Percentiles rank a stretch among this genome's conserved stretches.
Evolutionary conservation across 1,140 invertebrate genomes (phyloP).

Genomic region (Samia ricini): DNA sequence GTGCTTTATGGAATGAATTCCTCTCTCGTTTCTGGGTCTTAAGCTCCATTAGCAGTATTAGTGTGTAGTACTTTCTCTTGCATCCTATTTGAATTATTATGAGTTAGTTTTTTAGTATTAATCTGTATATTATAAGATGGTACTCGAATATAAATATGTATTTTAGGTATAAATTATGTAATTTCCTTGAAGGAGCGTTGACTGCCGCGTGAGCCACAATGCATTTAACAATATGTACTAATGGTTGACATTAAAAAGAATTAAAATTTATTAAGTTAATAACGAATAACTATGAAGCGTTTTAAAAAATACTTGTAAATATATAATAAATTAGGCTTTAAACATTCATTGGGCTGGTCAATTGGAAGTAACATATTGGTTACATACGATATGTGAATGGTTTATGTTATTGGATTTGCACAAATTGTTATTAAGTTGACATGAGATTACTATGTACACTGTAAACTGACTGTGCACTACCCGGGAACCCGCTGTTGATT

Average conservation of each 20-base stretch:
- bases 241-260: constrained; percentile 45
- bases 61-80: constrained; percentile 60
- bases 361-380: constrained; percentile 44
- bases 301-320: constrained; percentile 14
- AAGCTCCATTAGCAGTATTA: constrained; percentile 25
- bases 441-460: constrained; percentile 38
- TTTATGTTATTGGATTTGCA: constrained; percentile 30
- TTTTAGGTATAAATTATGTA: background rate
- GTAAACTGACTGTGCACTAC: constrained; percentile 63
- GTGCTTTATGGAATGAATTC: background rate
- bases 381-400: constrained; percentile 21
- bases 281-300: background rate
- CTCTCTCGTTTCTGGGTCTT: background rate
- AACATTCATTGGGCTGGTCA: constrained; percentile 22
- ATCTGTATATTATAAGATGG: background rate
- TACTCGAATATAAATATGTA: background rate
- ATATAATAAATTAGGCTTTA: constrained; percentile 18
- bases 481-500: constrained; percentile 44
- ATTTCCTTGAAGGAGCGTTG: constrained; percentile 5
- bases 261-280: constrained; percentile 13
- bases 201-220: constrained; percentile 71
- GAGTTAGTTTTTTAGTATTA: background rate
- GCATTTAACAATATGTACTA: constrained; percentile 61
- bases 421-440: constrained; percentile 19
- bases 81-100: constrained; percentile 41